Evolutionary conservation across 1,140 invertebrate genomes (phyloP).

Genomic region (Leptopilina clavipes): DNA sequence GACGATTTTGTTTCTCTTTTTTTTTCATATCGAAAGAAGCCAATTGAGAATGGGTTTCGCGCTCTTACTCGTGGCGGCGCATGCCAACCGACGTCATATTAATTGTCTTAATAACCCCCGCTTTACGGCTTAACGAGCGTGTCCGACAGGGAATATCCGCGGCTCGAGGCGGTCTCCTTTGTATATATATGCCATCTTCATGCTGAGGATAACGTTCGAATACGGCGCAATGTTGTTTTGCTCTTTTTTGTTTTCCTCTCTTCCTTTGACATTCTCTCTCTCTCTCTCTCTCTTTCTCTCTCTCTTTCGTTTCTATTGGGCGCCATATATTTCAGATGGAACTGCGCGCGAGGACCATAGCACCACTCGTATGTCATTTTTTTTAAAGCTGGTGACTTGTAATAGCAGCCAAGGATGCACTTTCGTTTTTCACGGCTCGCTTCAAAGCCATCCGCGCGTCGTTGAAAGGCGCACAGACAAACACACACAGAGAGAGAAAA

Average conservation of each 20-base stretch:
- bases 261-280: background rate
- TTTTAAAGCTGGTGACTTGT: background rate
- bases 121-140: slow-evolving; percentile 33
- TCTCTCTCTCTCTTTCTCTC: background rate
- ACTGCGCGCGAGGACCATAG: slow-evolving; percentile 2
- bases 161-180: slow-evolving; percentile 21
- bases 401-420: slow-evolving; percentile 28
- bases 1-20: background rate
- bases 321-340: slow-evolving; percentile 31
- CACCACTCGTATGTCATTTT: slow-evolving; percentile 23
- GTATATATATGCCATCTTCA: background rate
- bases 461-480: background rate
- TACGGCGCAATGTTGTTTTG: background rate
- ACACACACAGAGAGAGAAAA: background rate
- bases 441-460: slow-evolving; percentile 10
- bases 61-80: slow-evolving; percentile 18
- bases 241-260: slow-evolving; percentile 1
- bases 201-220: slow-evolving; percentile 2
- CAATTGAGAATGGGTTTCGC: background rate
- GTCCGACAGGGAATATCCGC: slow-evolving; percentile 32
- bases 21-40: background rate
- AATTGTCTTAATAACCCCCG: slow-evolving; percentile 34
- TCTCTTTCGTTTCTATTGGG: slow-evolving; percentile 29
- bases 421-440: slow-evolving; percentile 34
- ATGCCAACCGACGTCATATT: slow-evolving; percentile 24